phyloP scores from a whole-genome alignment of 1,140 invertebrate genomes.

The Kradibia gibbosae region DNA sequence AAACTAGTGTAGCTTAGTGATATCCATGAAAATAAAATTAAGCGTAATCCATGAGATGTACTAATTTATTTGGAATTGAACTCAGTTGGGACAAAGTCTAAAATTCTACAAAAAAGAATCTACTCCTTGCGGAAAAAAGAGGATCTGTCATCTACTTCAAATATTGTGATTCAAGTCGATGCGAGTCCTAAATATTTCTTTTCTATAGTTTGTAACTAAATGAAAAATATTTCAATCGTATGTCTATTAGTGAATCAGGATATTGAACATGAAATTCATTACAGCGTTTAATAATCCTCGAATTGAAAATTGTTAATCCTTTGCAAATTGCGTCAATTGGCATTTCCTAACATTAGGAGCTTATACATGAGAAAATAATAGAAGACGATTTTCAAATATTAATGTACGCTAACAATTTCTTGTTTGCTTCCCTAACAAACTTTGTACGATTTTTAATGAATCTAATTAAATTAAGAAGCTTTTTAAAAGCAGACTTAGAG shows the following conservation, averaged over 20 bases:
- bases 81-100: neutral
- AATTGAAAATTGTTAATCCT: slow-evolving; percentile 15
- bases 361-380: slow-evolving; percentile 32
- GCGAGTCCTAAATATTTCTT: slow-evolving; percentile 43
- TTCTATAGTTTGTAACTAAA: slow-evolving; percentile 49
- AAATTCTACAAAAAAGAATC: slow-evolving; percentile 9
- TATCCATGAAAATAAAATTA: neutral
- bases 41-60: neutral
- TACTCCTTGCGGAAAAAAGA: neutral
- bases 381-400: slow-evolving; percentile 25
- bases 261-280: slow-evolving; percentile 31
- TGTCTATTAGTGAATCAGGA: slow-evolving; percentile 24
- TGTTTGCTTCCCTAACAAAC: slow-evolving; percentile 22
- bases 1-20: neutral
- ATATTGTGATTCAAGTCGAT: slow-evolving; percentile 45
- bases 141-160: slow-evolving; percentile 14
- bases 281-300: slow-evolving; percentile 5
- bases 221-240: slow-evolving; percentile 19
- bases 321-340: neutral
- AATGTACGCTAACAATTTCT: neutral
- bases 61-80: neutral
- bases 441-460: slow-evolving; percentile 45
- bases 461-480: slow-evolving; percentile 8
- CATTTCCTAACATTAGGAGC: slow-evolving; percentile 3
- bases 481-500: neutral